phyloP scores from a whole-genome alignment of 2,113 vertebrate genomes.

The Rostratula benghalensis region DNA sequence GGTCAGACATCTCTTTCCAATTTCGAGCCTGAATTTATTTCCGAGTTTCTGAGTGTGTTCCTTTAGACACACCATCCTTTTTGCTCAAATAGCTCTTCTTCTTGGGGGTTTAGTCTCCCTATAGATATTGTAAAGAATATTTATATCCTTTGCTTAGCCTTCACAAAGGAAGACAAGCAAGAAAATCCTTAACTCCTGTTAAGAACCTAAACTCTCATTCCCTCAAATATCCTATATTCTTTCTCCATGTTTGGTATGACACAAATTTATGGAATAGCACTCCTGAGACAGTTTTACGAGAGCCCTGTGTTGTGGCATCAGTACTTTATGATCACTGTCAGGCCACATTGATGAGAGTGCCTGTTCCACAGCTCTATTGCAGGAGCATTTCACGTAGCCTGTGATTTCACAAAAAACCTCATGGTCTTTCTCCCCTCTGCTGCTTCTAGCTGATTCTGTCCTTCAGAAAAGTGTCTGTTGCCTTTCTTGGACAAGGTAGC shows the following conservation, averaged over 20 bases:
- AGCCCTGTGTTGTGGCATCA: not conserved
- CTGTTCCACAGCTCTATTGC: not conserved
- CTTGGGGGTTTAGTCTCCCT: not conserved
- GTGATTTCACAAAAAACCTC: not conserved
- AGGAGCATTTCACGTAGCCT: not conserved
- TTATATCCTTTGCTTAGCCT: not conserved
- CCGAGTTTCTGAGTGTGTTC: not conserved
- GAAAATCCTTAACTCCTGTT: not conserved
- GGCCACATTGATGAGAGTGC: not conserved
- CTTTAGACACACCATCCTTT: not conserved
- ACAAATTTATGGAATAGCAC: not conserved
- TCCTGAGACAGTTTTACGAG: not conserved
- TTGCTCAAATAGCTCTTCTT: not conserved
- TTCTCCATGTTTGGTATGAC: not conserved
- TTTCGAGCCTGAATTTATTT: not conserved
- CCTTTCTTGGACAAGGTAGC: not conserved
- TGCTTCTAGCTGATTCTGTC: not conserved
- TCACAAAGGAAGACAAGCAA: too few species aligned
- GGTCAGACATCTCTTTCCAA: not conserved
- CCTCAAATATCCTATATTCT: not conserved
- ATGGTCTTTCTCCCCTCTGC: not conserved
- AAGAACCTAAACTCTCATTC: not conserved
- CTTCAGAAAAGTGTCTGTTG: not conserved
- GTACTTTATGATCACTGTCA: not conserved
- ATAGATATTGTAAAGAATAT: not conserved